Evolutionary conservation across 2,797 vertebrate species (phyloP), one percentile per base, ranked within the genome.

Genomic region (Arremon brunneinucha): DNA sequence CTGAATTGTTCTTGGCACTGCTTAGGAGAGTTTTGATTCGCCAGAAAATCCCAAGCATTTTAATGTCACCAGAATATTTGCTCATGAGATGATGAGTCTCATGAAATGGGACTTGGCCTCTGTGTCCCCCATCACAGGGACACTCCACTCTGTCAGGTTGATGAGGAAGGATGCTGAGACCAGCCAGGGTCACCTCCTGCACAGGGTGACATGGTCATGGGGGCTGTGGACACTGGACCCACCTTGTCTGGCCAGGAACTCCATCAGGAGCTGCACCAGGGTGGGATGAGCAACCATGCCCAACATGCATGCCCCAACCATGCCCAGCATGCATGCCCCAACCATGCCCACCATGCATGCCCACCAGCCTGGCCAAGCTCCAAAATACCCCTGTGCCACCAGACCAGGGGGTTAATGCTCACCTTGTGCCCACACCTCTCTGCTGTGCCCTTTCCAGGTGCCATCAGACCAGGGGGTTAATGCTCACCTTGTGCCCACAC

Each of bases 1-100:
- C 87, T 67, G 91, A 79, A 96, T 94, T 96, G 83, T 91, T 95
- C 87, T 96, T 94, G 96, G 96, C 95, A 79, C 76, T 1, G 80
- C 55, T 67, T 2, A 6, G 6, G 87, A 52, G 59, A 46, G 87
- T 63, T 89, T 82, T 12, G 39, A 93, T 56, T 75, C 13, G 0
- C 74, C 46, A 56, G 94, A 94, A 96, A 96, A 97, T 84, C 94
- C 87, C 87, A 79, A 84, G 89, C 59, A 64, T 93, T 91, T 91
- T 79, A 91, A 71, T 37, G 60, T 6, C 70, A 81, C 62, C 59
- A 15, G 85, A 82, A 79, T 75, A 88, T 91, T 86, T 74, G 91
- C 80, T 86, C 67, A 3, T 34, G 28, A 83, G 89, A 84, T 37
- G 76, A 71, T 4, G 1, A 24, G 78, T 43, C 83, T 67, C 53